phyloP scores from a whole-genome alignment of 2,888 invertebrate genomes.

The Dendrolimus pini region DNA sequence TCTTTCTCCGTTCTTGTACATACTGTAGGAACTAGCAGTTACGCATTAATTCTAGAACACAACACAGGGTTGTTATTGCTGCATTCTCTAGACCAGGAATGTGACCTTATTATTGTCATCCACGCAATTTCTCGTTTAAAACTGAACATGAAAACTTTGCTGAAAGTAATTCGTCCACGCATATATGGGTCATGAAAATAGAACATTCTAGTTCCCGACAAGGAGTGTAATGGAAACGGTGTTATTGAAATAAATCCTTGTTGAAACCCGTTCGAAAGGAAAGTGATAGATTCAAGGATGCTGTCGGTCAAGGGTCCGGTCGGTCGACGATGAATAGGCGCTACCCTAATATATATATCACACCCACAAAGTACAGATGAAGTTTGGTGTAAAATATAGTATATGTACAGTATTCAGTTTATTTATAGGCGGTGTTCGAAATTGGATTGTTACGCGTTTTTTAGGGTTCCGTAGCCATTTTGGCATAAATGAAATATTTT shows the following conservation, averaged over 20 bases:
- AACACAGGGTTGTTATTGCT: too few relatives aligned
- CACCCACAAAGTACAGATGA: conserved; percentile 19
- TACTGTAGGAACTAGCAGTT: too few relatives aligned
- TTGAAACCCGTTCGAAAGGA: conserved; percentile 19
- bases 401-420: not conserved
- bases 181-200: too few relatives aligned
- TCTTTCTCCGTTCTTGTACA: too few relatives aligned
- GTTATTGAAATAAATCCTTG: conserved; percentile 32
- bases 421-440: not conserved
- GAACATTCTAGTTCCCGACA: too few relatives aligned
- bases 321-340: conserved; percentile 24
- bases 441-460: not conserved
- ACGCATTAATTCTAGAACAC: too few relatives aligned
- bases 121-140: too few relatives aligned
- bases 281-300: conserved; percentile 33
- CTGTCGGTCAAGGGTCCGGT: conserved; percentile 31
- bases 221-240: conserved; percentile 11
- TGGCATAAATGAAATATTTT: not conserved
- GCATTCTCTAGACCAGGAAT: too few relatives aligned
- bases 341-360: conserved; percentile 28
- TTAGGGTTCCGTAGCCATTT: not conserved
- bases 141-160: too few relatives aligned
- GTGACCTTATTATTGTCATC: too few relatives aligned
- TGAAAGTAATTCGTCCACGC: too few relatives aligned
- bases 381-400: conserved; percentile 10